phyloP scores from a whole-genome alignment of 2,888 invertebrate species.

The Sminthurinus aureus region DNA sequence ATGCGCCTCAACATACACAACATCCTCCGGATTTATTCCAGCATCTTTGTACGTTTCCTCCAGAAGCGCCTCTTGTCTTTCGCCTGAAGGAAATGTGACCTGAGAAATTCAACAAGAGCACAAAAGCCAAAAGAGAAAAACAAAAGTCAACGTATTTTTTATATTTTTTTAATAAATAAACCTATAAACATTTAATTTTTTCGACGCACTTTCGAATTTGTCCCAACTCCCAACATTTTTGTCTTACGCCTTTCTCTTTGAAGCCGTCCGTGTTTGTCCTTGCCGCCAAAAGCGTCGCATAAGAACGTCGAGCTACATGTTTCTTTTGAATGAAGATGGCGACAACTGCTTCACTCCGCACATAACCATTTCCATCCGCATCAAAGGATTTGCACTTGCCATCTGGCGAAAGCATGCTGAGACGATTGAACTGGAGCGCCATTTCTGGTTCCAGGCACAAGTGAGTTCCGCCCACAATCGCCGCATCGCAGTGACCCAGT shows the following conservation, averaged over 20 bases:
- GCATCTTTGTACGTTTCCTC: constrained; percentile 85
- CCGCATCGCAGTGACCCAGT: not conserved
- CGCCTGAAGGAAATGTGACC: constrained; percentile 83
- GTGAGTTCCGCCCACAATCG: not conserved
- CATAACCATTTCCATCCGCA: no score
- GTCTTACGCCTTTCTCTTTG: not conserved
- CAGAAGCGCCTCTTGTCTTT: constrained; percentile 75
- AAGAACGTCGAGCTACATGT: not conserved
- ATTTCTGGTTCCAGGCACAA: not conserved
- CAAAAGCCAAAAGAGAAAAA: no score
- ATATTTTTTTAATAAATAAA: no score
- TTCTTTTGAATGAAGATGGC: not conserved
- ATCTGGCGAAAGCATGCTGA: not conserved
- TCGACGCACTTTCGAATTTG: no score
- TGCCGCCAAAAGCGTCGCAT: not conserved
- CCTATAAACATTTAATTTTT: no score
- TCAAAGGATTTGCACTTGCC: constrained; percentile 50
- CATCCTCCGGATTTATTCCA: constrained; percentile 80
- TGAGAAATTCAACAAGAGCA: no score
- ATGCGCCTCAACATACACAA: constrained; percentile 95
- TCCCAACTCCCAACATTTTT: no score
- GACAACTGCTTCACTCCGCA: no score
- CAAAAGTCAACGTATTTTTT: no score
- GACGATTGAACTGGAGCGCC: not conserved
- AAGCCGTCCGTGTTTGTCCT: not conserved